Evolutionary conservation across 2,888 invertebrate species (phyloP), one percentile per base, ranked within the genome.

Genomic region (Meta bourneti): DNA sequence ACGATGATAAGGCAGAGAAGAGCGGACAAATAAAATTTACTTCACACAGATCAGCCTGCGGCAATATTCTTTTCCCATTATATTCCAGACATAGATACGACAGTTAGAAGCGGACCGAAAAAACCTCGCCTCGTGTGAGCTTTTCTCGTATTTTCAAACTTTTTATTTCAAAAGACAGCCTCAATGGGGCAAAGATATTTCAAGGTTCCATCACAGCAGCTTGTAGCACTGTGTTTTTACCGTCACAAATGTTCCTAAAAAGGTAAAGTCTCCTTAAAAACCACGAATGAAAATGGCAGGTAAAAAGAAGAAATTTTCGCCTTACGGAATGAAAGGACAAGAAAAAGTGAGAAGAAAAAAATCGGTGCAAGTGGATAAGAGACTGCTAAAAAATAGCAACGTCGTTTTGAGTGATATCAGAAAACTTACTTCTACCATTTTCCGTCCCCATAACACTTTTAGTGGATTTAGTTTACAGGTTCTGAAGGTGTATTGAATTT

Each of bases 391-490:
- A 89, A 83, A 89, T 34, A 75, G 20, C 77, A 9, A 7, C 89
- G 81, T 34, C 81, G 74, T 89, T 89, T 81, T 82, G 83, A 77
- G 51, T 80, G 90, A 85, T 90, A 90, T 90, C 90, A 85, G 85
- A 85, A 83, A 79, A 54, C 78, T 84, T 54, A 79, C 72, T 78
- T 34, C 69, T 16, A 54, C 61, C 72, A 69, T 84, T 78, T 71
- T 48, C 74, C 71, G 19, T 61, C 71, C 69, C 84, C 77, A 79
- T 61, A 80, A 90, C 74, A 80, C 80, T 80, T 85, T 90, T 80
- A 90, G 90, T 80, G 85, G 85, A 90, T 90, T 85, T 85, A 90
- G 90, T 90, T 90, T 83, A 79, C 84, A 84, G 79, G 69, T 34
- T 89, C 54, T 75, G 75, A 74, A 84, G 72, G 79, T 54, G 80